Evolutionary conservation across 2,113 vertebrate species (phyloP), one percentile per base, ranked within the genome.

Genomic region (Mus pahari): DNA sequence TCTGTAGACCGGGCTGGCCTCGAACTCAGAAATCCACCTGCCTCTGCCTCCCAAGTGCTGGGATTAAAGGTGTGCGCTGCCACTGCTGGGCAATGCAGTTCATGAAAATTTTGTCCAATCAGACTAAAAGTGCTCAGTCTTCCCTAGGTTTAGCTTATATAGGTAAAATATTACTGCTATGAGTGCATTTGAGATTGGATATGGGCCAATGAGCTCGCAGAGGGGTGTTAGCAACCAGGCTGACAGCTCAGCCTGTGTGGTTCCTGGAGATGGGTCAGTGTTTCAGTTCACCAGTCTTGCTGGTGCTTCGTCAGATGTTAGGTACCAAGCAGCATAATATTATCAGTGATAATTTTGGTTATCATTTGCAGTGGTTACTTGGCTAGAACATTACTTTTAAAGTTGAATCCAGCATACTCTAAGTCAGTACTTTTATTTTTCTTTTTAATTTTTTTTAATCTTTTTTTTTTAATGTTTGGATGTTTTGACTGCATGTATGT

Each of bases 391-490:
- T 86, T 93, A 39, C 74, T 91, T 75, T 60, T 60, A 60, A 36
- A 89, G 79, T 89, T 62, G 42, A 90, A 86, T 66, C 36, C 39
- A 36, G n/a, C 3, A n/a, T 58, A 79, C 68, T 91, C 82, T 93
- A 71, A 24, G 24, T 7, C 36, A 79, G 17, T 79, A 11, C 33
- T 60, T 89, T 91, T 89, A 55, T 79, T 55, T 81, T 79, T 55
- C 17, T 81, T 55, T 55, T 68, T 33, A 68, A 22, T 58, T 58
- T 58, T 75, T 75, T 55, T n/a, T n/a, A 13, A n/a, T 55, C 9
- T 36, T 50, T 48, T 55, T 78, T 50, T 81, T 78, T 78, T 53
- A 19, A 22, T 79, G 50, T n/a, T 81, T 55, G 50, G 19, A 1
- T n/a, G 31, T 53, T 55, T 36, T n/a, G 78, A 36, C 50, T 79